phyloP scores from a whole-genome alignment of 2,113 vertebrate genomes.

The Otocyon megalotis region DNA sequence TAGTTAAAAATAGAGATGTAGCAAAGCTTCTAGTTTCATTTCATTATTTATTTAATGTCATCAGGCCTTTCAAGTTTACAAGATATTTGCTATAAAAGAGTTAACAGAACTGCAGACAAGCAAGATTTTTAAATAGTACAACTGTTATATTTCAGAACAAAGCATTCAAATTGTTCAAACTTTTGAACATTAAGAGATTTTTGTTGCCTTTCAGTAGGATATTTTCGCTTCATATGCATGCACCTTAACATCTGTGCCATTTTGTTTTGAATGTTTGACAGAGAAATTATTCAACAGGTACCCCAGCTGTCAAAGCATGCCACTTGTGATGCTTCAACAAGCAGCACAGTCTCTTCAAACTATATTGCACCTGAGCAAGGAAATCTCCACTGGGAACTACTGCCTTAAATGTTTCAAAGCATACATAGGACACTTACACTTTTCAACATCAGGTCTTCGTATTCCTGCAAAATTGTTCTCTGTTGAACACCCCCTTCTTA shows the following conservation, averaged over 20 bases:
- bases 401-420: slow-evolving; percentile 20
- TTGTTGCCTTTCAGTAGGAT: background rate
- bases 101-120: background rate
- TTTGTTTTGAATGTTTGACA: slow-evolving; percentile 67
- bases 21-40: background rate
- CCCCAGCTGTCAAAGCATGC: slow-evolving; percentile 58
- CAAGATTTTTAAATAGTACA: background rate
- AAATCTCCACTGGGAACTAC: background rate
- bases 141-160: background rate
- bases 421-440: slow-evolving; percentile 10
- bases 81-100: background rate
- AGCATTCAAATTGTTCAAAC: background rate
- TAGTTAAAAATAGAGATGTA: background rate
- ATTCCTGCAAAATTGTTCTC: slow-evolving; percentile 48
- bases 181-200: background rate
- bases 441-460: slow-evolving; percentile 40
- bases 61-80: background rate
- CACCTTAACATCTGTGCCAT: slow-evolving; percentile 59
- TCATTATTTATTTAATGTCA: background rate
- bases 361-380: slow-evolving; percentile 50
- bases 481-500: slow-evolving; percentile 51
- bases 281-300: slow-evolving; percentile 67
- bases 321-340: slow-evolving; percentile 57
- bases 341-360: slow-evolving; percentile 49
- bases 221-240: slow-evolving; percentile 43